phyloP scores from a whole-genome alignment of 2,113 vertebrate species.

The Oceanites oceanicus region DNA sequence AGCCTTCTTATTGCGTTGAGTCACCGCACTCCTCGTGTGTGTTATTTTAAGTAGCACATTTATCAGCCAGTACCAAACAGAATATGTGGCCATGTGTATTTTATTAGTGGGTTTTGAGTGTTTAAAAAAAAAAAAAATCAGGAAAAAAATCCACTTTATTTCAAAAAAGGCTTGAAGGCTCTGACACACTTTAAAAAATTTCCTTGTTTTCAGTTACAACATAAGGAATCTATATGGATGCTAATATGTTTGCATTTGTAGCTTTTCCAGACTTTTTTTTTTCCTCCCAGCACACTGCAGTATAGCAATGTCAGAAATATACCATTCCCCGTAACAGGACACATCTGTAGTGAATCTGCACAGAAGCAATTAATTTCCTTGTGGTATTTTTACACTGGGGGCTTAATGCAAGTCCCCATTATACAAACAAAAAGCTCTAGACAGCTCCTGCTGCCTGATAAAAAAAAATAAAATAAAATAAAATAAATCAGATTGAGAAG shows the following conservation, averaged over 20 bases:
- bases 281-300: slow-evolving; percentile 9
- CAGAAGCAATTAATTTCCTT: slow-evolving; percentile 83
- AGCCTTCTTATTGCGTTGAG: background rate
- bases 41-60: slow-evolving; percentile 42
- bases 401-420: slow-evolving; percentile 68
- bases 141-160: background rate
- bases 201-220: slow-evolving; percentile 29
- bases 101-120: slow-evolving; percentile 7
- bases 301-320: slow-evolving; percentile 64
- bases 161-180: background rate
- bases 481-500: slow-evolving; percentile 71
- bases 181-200: background rate
- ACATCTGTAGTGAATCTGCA: slow-evolving; percentile 73
- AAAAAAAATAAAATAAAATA: slow-evolving; percentile 46
- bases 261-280: slow-evolving; percentile 37
- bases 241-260: slow-evolving; percentile 51
- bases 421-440: slow-evolving; percentile 77
- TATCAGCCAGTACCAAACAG: slow-evolving; percentile 28
- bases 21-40: background rate
- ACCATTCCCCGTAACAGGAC: slow-evolving; percentile 53
- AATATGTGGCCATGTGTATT: slow-evolving; percentile 13
- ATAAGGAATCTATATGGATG: slow-evolving; percentile 9
- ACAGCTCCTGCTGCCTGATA: slow-evolving; percentile 76
- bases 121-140: background rate
- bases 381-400: slow-evolving; percentile 78